Base-by-base conservation (phyloP, 2,888 invertebrate genomes). In the Melanotus villosus region DNA sequence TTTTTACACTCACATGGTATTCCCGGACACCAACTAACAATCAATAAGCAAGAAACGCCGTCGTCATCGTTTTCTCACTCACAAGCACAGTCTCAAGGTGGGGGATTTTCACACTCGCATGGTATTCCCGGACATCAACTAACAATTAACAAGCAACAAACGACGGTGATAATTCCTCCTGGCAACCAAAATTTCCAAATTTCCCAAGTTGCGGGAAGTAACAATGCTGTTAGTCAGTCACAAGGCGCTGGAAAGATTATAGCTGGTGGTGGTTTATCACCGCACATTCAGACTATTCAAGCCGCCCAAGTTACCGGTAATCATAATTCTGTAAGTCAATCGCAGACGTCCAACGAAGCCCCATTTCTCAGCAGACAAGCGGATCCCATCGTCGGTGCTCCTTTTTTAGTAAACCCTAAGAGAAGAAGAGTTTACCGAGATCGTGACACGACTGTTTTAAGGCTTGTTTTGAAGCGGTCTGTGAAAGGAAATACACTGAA, bases 161-260 rank as follows among this genome's bases (percentile, higher is more conserved):
- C 56, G 18, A 60, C 65, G 1, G 38, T 65, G 4, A 26, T 65
- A 19, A 38, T 57, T 3, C 45, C 52, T 18, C 52, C 45, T 21
- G 23, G 26, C 4, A 23, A 21, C 3, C 43, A 62, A 18, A 62
- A 60, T 41, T 38, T 65, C 4, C 60, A 56, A 50, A 50, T 70
- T 50, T 47, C 70, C 9, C 70, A 70, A 62, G 36, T 70, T 47
- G n/a, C 12, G 16, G 70, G 70, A 30, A 62, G 26, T 10, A 21
- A 54, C 5, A 65, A 65, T 19, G 52, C 34, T 9, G 43, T 68
- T 18, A 58, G 50, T 21, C 68, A 68, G 50, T 16, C 43, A 10
- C 65, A 65, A 50, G 9, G 3, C 10, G 14, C 43, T 4, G 12
- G 19, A 52, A 6, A 38, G 1, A 12, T n/a, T n/a, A 19, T 26